These are phyloP conservation scores for Zelleria hepariella DNA, from an alignment of 2,888 invertebrate species.

Conservation along the genomic window DNA sequence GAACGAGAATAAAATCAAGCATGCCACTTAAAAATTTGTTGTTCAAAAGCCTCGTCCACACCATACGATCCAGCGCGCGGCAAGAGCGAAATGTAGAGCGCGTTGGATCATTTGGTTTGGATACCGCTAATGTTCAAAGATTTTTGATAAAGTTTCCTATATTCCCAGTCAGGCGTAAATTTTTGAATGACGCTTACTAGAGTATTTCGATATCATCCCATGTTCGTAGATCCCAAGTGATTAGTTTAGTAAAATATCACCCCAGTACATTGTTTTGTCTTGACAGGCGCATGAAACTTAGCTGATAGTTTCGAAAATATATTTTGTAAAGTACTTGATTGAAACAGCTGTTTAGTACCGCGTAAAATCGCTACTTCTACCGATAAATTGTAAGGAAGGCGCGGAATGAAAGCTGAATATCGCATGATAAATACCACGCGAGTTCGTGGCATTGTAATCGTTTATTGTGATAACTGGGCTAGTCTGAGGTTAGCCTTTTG, in stretches of 20 bases:
- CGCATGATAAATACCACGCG: not conserved
- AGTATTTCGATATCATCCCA: constrained; percentile 28
- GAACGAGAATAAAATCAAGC: not conserved
- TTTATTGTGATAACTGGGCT: not conserved
- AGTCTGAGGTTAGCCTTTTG: not conserved
- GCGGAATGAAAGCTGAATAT: not conserved
- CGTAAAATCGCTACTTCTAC: not conserved
- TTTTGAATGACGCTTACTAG: constrained; percentile 49
- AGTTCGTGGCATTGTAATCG: not conserved
- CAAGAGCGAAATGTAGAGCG: too few species aligned
- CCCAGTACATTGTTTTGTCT: not conserved
- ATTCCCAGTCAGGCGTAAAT: constrained; percentile 20
- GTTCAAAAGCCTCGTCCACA: too few species aligned
- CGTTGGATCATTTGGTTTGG: too few species aligned
- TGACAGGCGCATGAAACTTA: not conserved
- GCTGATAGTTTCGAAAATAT: not conserved
- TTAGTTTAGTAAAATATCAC: not conserved
- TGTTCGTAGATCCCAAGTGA: constrained; percentile 9
- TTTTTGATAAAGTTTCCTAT: not conserved
- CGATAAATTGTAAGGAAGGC: not conserved
- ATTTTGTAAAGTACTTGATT: too few species aligned
- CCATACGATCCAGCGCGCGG: too few species aligned
- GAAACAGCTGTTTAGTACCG: too few species aligned
- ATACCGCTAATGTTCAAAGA: too few species aligned
- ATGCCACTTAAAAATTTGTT: not conserved